Evolutionary conservation across 2,888 invertebrate genomes (phyloP).

Genomic region (Macropis europaea): DNA sequence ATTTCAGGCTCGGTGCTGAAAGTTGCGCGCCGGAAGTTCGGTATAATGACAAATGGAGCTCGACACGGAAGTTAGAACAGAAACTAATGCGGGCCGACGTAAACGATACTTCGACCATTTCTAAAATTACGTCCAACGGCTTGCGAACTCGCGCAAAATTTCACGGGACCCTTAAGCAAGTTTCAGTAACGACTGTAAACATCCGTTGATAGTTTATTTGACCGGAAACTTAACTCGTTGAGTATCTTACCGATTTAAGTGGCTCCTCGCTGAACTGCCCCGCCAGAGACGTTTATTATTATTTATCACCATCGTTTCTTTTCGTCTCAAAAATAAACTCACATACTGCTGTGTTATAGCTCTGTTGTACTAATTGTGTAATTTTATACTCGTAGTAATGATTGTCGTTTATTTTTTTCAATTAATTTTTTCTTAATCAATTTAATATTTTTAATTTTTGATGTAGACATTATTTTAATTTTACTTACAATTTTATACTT

Average conservation of each 20-base stretch:
- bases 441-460: conserved; percentile 87
- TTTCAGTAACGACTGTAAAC: conserved; percentile 2
- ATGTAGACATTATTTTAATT: conserved; percentile 85
- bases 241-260: conserved; percentile 13
- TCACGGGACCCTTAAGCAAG: neutral
- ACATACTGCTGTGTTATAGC: too few relatives aligned
- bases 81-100: conserved; percentile 26
- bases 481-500: conserved; percentile 83
- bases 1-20: conserved; percentile 27
- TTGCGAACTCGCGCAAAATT: conserved; percentile 24
- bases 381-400: too few relatives aligned
- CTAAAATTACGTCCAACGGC: conserved; percentile 39
- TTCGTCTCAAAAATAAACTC: too few relatives aligned
- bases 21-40: conserved; percentile 24
- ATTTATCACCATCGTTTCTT: too few relatives aligned
- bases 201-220: conserved; percentile 27
- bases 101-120: conserved; percentile 41
- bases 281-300: neutral
- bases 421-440: conserved; percentile 80
- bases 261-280: neutral
- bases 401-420: conserved; percentile 80
- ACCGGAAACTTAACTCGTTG: conserved; percentile 1
- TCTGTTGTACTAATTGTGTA: too few relatives aligned
- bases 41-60: conserved; percentile 40
- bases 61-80: conserved; percentile 21